Evolutionary conservation across 2,888 invertebrate genomes (phyloP).

Genomic region (Coelopa pilipes): DNA sequence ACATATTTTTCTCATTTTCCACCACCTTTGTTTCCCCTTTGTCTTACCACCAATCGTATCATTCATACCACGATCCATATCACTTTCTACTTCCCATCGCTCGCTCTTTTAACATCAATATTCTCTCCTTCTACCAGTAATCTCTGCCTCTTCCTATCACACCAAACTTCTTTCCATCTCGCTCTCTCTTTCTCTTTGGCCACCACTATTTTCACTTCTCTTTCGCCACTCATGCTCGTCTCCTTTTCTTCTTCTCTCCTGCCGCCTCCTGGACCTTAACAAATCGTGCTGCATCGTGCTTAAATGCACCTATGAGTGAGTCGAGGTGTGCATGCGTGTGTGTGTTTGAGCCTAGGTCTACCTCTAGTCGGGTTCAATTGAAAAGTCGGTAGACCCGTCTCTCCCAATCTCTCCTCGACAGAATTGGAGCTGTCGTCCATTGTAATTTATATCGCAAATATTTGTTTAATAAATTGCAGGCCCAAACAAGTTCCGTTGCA

Average conservation of each 20-base stretch:
- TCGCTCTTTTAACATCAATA: too few species aligned
- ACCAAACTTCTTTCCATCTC: too few species aligned
- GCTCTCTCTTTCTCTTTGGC: too few species aligned
- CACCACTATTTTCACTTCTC: too few species aligned
- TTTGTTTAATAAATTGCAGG: slow-evolving; percentile 35
- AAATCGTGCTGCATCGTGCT: not conserved
- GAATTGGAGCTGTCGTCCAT: not conserved
- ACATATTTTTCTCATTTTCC: too few species aligned
- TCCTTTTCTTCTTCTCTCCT: not conserved
- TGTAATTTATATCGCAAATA: slow-evolving; percentile 31
- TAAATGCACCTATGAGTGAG: not conserved
- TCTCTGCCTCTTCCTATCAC: too few species aligned
- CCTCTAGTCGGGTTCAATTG: slow-evolving; percentile 17
- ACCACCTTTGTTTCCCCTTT: too few species aligned
- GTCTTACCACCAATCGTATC: too few species aligned
- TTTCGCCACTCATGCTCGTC: not conserved
- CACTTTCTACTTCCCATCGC: too few species aligned
- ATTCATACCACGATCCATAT: too few species aligned
- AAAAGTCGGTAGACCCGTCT: slow-evolving; percentile 19
- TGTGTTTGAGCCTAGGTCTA: not conserved
- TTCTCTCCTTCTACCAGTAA: too few species aligned
- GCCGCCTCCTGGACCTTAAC: not conserved
- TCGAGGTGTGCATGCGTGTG: slow-evolving; percentile 8
- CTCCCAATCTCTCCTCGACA: not conserved
- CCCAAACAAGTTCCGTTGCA: slow-evolving; percentile 15